Base-by-base conservation (phyloP, 2,888 invertebrate genomes). In the Machimus rusticus region DNA sequence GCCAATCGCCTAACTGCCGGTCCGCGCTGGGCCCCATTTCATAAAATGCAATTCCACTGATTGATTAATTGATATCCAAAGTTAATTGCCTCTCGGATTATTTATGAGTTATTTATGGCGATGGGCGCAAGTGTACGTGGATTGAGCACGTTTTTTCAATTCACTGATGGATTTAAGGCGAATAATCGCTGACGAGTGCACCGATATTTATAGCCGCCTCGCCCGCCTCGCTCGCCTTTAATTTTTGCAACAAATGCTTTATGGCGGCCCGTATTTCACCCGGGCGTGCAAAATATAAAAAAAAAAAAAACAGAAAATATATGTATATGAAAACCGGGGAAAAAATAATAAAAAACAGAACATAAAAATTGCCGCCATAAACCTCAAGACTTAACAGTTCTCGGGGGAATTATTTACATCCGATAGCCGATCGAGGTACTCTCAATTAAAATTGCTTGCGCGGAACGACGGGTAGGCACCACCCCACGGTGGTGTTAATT, bases 61-160 rank as follows among this genome's bases (percentile, higher is more conserved):
- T 91, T 91, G 91, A 91, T 91, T 91, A 91, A 91, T 91, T 91
- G 91, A 91, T 90, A 90, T 90, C 90, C 90, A 89, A 90, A 91
- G 90, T 91, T 91, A 91, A 91, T 91, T 90, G 90, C 90, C 90
- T 91, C 90, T 81, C 90, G 89, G 90, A 90, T 90, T 90, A 90
- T 90, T 90, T 90, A 90, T 90, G 90, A 90, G 90, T 89, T 90
- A 86, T 86, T 86, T 86, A 86, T 86, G 86, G 74, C 85, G 39
- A 74, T 74, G 85, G 85, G 85, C 85, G 85, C 85, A 85, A 85
- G 74, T 74, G 74, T 85, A 85, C 85, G 74, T 74, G 85, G 74
- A 85, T 74, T 74, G 85, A 74, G 85, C 85, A 74, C 74, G 85
- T 82, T 82, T 82, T 82, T 82, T 82, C 82, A 82, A 82, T 82